A percentile compares a stretch with the other conserved stretches of the same genome.
Conservation (phyloP, 2,797 vertebrate genomes). For the Helostoma temminkii region DNA sequence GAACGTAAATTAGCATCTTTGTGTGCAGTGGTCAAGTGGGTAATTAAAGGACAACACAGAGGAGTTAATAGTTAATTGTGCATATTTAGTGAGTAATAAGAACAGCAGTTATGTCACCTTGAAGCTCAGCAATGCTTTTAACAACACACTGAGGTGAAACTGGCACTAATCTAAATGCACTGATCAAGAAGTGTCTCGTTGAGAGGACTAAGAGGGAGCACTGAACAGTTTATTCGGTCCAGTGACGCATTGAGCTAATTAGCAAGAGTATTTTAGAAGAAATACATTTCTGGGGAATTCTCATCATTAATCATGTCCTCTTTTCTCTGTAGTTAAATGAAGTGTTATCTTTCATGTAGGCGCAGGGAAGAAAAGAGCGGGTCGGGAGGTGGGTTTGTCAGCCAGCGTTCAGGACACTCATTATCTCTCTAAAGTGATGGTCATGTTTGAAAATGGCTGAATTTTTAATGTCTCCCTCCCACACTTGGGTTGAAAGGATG, state of each 20-base stretch:
- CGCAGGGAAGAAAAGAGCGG: constrained; percentile 28
- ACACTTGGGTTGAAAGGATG: constrained; percentile 44
- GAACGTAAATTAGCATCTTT: constrained; percentile 7
- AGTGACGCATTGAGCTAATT: constrained; percentile 59
- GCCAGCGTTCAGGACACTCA: constrained; percentile 68
- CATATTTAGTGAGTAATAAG: constrained; percentile 5
- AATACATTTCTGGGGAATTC: constrained; percentile 47
- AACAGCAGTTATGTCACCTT: constrained; percentile 13
- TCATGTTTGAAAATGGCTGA: constrained; percentile 76
- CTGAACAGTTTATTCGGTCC: constrained; percentile 43
- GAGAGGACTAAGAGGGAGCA: constrained; percentile 14
- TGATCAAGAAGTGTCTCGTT: constrained; percentile 46
- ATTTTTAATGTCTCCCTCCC: constrained; percentile 67
- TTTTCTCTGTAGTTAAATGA: constrained; percentile 59
- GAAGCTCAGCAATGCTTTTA: constrained; percentile 20
- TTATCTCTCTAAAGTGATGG: constrained; percentile 75
- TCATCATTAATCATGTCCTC: constrained; percentile 39
- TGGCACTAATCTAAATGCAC: constrained; percentile 21
- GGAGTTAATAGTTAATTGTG: constrained; percentile 28
- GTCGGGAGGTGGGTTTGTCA: constrained; percentile 40
- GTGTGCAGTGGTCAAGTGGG: constrained; percentile 25
- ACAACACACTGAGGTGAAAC: constrained; percentile 24
- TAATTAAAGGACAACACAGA: constrained; percentile 22
- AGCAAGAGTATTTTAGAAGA: constrained; percentile 55
- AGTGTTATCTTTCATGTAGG: constrained; percentile 64